Evolutionary conservation across 1,140 invertebrate genomes (phyloP), one percentile per base, ranked within the genome.

Genomic region (Drosophila pseudoananassae): DNA sequence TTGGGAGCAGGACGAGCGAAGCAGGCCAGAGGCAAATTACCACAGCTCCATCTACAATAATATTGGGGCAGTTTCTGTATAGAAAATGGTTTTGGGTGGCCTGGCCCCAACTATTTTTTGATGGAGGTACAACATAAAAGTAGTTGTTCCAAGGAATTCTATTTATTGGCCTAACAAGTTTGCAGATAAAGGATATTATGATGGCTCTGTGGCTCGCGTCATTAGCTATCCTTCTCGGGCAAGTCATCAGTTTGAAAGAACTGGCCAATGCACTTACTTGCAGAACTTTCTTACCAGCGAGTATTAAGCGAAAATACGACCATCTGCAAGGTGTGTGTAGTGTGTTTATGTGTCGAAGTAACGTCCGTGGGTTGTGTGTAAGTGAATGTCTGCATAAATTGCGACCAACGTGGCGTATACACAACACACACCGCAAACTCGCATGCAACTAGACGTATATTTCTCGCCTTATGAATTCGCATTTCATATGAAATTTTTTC

Each of bases 381-480:
- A 53, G 71, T 63, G 68, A 57, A 82, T 82, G 70, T 82, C 68
- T 82, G 83, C 78, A 82, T 87, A 87, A 87, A 87, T 87, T 87
- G 82, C 78, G 65, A 56, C 51, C 61, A 88, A 88, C 83, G 83
- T 87, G 78, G 82, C 82, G 83, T 78, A 82, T 88, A 82, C 82
- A 88, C 70, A 85, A 77, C 82, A 60, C 33, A 53, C 58, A 82
- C 49, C 74, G 38, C 69, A 73, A 38, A 31, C 71, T 71, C 40
- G 49, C 53, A 66, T 49, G 45, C 64, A 66, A 50, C 52, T 58
- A 57, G 46, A 60, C 76, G 33, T 36, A 88, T 87, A 87, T 83
- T 87, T 87, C 74, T 87, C 83, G 83, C 83, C 83, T 89, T 87
- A 87, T 87, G 79, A 87, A 87, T 87, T 83, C 83, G 83, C 82